Percentiles rank a stretch among this genome's conserved stretches.
phyloP scores from a whole-genome alignment of 2,888 invertebrate species.

The Nomada ferruginata region DNA sequence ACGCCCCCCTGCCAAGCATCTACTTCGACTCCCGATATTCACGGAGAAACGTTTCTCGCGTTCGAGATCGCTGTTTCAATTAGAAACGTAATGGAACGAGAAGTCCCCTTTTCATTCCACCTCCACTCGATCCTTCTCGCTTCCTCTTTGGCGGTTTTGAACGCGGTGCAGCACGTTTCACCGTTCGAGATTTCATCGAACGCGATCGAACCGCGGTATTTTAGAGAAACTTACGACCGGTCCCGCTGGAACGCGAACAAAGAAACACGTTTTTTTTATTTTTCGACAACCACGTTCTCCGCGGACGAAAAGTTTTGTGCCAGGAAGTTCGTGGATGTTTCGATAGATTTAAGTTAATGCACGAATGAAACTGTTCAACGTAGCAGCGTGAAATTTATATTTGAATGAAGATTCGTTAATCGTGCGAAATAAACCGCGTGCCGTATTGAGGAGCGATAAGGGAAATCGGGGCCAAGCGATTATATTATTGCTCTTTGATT shows the following conservation, averaged over 20 bases:
- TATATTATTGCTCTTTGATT: background rate
- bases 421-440: background rate
- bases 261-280: conserved; percentile 10
- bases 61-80: conserved; percentile 66
- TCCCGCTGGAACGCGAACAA: conserved; percentile 24
- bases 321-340: background rate
- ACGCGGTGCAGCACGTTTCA: conserved; percentile 34
- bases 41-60: conserved; percentile 46
- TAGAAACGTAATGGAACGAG: conserved; percentile 64
- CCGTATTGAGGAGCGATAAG: background rate
- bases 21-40: conserved; percentile 54
- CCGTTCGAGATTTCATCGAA: conserved; percentile 55
- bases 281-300: conserved; percentile 6
- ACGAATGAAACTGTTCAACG: background rate
- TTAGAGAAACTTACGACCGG: conserved; percentile 56
- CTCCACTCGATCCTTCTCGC: background rate
- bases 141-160: background rate
- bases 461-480: background rate
- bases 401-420: background rate
- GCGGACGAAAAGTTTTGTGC: background rate
- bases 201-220: conserved; percentile 59
- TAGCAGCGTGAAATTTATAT: background rate
- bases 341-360: background rate
- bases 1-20: background rate
- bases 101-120: conserved; percentile 14